Evolutionary conservation across 2,888 invertebrate genomes (phyloP), one percentile per base, ranked within the genome.

Genomic region (Leucophenga maculata): DNA sequence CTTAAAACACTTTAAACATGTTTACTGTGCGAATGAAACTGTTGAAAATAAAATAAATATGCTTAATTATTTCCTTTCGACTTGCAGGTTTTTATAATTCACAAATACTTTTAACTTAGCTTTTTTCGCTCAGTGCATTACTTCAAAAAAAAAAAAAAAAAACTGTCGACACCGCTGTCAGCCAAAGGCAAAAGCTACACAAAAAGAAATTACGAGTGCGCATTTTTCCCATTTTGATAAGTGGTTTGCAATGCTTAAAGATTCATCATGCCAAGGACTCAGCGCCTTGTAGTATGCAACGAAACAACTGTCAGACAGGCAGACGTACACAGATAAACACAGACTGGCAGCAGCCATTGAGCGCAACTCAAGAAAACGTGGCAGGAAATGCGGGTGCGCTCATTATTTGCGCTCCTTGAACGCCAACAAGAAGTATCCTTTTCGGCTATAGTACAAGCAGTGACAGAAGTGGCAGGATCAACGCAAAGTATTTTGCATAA

Each of bases 371-470:
- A 71, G 71, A 75, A 83, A 82, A 80, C 80, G 80, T 80, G 80
- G 80, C 80, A 80, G 80, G 80, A 80, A 80, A 80, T 80, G 84
- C 80, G 80, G 83, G 84, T 84, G 82, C 79, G 84, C 80, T 80
- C 80, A 84, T 80, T 80, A 80, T 80, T 82, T 83, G 82, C 73
- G 77, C 76, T 79, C 80, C 54, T 68, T 70, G 20, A 44, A 54
- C 62, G 50, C 68, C 57, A 57, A 68, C 62, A 68, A 68, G 68
- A 50, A 8, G 60, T 32, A 39, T 11, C 26, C 26, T 26, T 26
- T 26, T 26, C 26, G n/a, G n/a, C n/a, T 4, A 26, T 26, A 26
- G 26, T 11, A 39, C 39, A 39, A 39, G 11, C 39, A 39, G 39
- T 9, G 8, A 39, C 39, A 76, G 74, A 75, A 80, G 70, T 71